Percentiles rank a stretch among this genome's conserved stretches.
Conservation (phyloP, 2,888 invertebrate genomes). For the Corbicula japonica region DNA sequence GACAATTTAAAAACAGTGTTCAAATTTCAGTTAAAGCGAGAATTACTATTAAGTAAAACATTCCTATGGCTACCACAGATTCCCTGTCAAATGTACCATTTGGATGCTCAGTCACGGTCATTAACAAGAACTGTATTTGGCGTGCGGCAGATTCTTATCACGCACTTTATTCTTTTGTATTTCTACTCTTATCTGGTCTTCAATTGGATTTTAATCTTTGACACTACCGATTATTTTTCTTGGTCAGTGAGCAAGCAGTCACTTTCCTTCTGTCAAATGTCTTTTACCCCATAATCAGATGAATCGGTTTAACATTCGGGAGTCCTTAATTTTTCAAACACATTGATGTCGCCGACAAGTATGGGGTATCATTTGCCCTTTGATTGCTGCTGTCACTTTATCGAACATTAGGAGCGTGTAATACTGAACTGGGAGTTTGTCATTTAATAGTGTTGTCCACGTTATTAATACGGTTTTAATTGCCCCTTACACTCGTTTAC, state of each 20-base stretch:
- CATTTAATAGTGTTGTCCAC: conserved; percentile 28
- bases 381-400: no score
- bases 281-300: conserved; percentile 36
- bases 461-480: conserved; percentile 12
- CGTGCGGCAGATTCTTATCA: conserved; percentile 21
- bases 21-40: no score
- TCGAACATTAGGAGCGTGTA: no score
- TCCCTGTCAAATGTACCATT: conserved; percentile 23
- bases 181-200: conserved; percentile 53
- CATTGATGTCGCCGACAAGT: background rate
- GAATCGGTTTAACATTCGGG: conserved; percentile 1
- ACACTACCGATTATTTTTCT: conserved; percentile 62
- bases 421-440: no score
- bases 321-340: conserved; percentile 10
- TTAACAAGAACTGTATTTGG: conserved; percentile 37
- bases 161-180: conserved; percentile 30
- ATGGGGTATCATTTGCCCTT: conserved; percentile 3
- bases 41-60: no score
- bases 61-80: conserved; percentile 19
- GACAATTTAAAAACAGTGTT: no score
- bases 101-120: conserved; percentile 26
- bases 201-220: conserved; percentile 52
- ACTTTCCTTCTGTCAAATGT: conserved; percentile 27
- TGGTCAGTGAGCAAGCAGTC: conserved; percentile 48
- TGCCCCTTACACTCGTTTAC: background rate